Percentiles rank a stretch among this genome's conserved stretches.
These are phyloP conservation scores for Pentalonia nigronervosa DNA, from an alignment of 1,140 invertebrate genomes.

Conservation along the genomic window DNA sequence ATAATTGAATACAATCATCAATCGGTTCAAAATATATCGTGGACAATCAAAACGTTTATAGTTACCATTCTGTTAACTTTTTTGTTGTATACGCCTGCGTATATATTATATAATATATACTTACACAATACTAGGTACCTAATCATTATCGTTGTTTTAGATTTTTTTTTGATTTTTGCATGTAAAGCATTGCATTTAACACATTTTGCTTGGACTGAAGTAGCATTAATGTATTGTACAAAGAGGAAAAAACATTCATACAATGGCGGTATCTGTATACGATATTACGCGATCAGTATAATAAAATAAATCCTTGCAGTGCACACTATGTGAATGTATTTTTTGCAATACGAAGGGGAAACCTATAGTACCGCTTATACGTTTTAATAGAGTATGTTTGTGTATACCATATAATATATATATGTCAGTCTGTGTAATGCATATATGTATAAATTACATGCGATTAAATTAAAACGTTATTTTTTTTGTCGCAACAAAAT, in stretches of 20 bases:
- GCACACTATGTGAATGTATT: background rate
- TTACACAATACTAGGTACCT: background rate
- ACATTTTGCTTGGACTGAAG: background rate
- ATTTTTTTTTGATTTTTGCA: background rate
- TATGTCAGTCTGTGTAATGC: background rate
- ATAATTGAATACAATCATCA: background rate
- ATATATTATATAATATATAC: background rate
- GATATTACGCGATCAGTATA: background rate
- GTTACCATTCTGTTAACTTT: background rate
- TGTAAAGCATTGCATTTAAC: background rate
- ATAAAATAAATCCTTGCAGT: background rate
- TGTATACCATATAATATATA: background rate
- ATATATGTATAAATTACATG: background rate
- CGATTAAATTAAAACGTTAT: background rate
- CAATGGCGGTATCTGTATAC: background rate
- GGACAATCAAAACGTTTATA: background rate
- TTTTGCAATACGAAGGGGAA: background rate
- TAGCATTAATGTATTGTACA: background rate
- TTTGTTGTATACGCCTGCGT: background rate
- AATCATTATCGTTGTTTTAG: background rate
- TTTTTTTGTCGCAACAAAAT: background rate
- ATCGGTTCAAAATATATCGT: background rate
- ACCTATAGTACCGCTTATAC: background rate
- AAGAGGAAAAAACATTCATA: background rate
- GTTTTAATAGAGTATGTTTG: background rate